phyloP scores from a whole-genome alignment of 2,113 vertebrate species.

The Zosterops hypoxanthus region DNA sequence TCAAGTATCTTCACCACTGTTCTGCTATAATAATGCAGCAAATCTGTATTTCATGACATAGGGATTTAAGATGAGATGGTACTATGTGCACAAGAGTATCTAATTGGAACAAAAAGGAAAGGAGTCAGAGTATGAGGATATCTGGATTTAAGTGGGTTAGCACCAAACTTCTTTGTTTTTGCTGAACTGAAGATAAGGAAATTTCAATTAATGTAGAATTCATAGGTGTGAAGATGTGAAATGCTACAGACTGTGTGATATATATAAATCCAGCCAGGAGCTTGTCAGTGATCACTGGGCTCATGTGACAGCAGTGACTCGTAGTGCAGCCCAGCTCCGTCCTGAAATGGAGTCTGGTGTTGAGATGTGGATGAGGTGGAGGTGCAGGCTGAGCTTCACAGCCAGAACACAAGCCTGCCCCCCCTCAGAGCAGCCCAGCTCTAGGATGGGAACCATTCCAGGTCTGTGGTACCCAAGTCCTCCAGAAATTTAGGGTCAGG shows the following conservation, averaged over 20 bases:
- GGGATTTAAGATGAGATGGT: neutral
- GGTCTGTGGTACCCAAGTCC: neutral
- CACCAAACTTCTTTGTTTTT: neutral
- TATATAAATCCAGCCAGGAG: neutral
- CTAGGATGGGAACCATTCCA: neutral
- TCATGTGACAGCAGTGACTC: neutral
- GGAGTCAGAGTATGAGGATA: neutral
- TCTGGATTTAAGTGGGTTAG: neutral
- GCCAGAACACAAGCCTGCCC: neutral
- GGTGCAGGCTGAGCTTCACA: rapidly evolving
- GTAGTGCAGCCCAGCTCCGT: neutral
- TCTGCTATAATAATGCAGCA: neutral
- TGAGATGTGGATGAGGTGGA: neutral
- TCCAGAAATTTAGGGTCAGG: neutral
- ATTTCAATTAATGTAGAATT: neutral
- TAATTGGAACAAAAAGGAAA: neutral
- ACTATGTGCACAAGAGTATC: neutral
- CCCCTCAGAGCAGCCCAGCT: neutral
- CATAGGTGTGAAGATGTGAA: neutral
- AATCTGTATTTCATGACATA: neutral
- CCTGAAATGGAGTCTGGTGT: rapidly evolving
- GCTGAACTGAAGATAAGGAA: neutral
- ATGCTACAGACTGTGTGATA: neutral
- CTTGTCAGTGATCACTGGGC: neutral
- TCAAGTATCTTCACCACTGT: neutral